Evolutionary conservation across 2,888 invertebrate genomes (phyloP).

Genomic region (Entomobrya proxima): DNA sequence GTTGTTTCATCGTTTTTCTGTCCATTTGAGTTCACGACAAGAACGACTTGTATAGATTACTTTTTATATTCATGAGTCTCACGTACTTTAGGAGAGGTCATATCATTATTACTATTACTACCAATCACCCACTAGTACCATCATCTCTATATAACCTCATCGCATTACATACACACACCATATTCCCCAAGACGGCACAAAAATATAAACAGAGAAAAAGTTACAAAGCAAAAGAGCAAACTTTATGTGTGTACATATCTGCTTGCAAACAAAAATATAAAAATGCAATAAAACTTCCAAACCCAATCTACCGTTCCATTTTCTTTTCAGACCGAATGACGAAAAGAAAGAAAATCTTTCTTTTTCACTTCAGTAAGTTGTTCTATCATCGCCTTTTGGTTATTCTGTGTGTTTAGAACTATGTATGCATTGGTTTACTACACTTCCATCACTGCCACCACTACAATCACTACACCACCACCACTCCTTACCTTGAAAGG

Average conservation of each 20-base stretch:
- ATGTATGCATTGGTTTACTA: slow-evolving; percentile 5
- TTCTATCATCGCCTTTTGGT: neutral
- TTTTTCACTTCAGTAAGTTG: neutral
- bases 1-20: neutral
- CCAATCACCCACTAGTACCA: slow-evolving; percentile 34
- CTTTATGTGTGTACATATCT: neutral
- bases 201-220: neutral
- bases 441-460: neutral
- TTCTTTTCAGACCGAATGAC: slow-evolving; percentile 43
- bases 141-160: neutral
- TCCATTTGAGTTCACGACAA: slow-evolving; percentile 27
- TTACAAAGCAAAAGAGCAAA: slow-evolving; percentile 20
- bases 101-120: slow-evolving; percentile 38
- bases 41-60: slow-evolving; percentile 12
- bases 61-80: slow-evolving; percentile 31
- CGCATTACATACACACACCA: neutral
- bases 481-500: slow-evolving; percentile 52
- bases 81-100: slow-evolving; percentile 40
- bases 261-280: slow-evolving; percentile 59
- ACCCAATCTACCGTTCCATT: slow-evolving; percentile 54
- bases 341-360: slow-evolving; percentile 30
- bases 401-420: neutral
- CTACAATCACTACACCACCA: neutral
- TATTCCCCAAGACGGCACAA: neutral
- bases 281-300: slow-evolving; percentile 65